Conservation (phyloP, 2,113 vertebrate species). For the Petroica traversi region DNA sequence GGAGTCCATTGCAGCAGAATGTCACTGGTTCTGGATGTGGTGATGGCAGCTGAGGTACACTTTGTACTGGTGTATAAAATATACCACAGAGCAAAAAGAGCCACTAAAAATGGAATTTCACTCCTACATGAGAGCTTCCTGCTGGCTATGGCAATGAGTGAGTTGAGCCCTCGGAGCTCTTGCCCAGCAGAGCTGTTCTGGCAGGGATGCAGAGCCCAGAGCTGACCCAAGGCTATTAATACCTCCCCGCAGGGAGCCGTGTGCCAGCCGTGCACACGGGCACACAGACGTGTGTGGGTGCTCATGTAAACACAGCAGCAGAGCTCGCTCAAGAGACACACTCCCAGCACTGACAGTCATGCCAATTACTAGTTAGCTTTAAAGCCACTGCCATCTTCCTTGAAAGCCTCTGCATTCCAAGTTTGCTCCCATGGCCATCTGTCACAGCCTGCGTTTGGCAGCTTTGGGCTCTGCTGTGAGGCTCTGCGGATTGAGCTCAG, state of each 20-base stretch:
- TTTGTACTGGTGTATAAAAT: not conserved
- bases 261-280: not conserved
- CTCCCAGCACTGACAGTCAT: not conserved
- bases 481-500: not conserved
- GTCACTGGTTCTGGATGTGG: not conserved
- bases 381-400: constrained; percentile 35
- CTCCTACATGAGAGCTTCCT: not conserved
- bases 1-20: not conserved
- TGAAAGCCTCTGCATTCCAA: constrained; percentile 57
- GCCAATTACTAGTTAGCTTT: constrained; percentile 15
- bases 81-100: not conserved
- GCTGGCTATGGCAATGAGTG: not conserved
- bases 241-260: not conserved
- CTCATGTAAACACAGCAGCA: not conserved
- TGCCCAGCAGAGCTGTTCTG: constrained; percentile 1
- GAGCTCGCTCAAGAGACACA: not conserved
- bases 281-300: not conserved
- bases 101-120: constrained; percentile 7
- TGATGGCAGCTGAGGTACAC: not conserved
- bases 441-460: constrained; percentile 28
- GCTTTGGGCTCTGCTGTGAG: constrained; percentile 13
- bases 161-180: constrained; percentile 23
- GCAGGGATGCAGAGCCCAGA: not conserved
- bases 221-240: constrained; percentile 15
- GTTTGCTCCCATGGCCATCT: constrained; percentile 50